Evolutionary conservation across 2,113 vertebrate species (phyloP), one percentile per base, ranked within the genome.

Genomic region (Etheostoma spectabile): DNA sequence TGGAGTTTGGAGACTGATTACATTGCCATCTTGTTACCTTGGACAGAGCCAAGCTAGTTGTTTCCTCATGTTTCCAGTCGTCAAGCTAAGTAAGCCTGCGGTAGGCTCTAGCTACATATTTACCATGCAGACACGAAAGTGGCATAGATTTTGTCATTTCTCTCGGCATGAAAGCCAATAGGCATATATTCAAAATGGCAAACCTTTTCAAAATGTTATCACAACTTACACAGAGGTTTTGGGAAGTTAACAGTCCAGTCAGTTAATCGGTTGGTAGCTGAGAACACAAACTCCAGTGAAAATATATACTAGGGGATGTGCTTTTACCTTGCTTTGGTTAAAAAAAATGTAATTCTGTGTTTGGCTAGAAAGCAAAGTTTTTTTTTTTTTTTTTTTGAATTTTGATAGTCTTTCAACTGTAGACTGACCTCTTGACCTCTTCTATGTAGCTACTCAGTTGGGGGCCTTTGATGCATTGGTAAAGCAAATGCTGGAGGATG

Each of bases 401-500:
- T 78, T 69, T 55, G 8, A 22, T 45, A 18, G 35, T 46, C 52
- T 48, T 33, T 78, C 18, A 53, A 49, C n/a, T 67, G 57, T 78
- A 64, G 74, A 62, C 38, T 68, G 82, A 76, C 56, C 86, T 70
- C 22, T 57, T 57, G 21, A 65, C 42, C 73, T 60, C 59, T 65
- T 76, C 74, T 22, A 19, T 84, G 60, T 45, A 99, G 98, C 91
- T 62, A 89, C 95, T 66, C 98, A 99, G 78, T 90, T 99, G 83
- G 96, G 96, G 21, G 98, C 98, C 0, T 99, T 99, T 93, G 97
- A 97, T 66, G 95, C 96, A 2, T 93, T 97, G 18, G 97, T 97
- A 81, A 97, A 98, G 93, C 98, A 99, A 95, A 99, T 99, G 98
- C 80, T 99, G 87, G 98, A 99, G 91, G 98, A 99, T 35, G 98